phyloP scores from a whole-genome alignment of 2,797 vertebrate genomes.

The Synaphobranchus kaupii region DNA sequence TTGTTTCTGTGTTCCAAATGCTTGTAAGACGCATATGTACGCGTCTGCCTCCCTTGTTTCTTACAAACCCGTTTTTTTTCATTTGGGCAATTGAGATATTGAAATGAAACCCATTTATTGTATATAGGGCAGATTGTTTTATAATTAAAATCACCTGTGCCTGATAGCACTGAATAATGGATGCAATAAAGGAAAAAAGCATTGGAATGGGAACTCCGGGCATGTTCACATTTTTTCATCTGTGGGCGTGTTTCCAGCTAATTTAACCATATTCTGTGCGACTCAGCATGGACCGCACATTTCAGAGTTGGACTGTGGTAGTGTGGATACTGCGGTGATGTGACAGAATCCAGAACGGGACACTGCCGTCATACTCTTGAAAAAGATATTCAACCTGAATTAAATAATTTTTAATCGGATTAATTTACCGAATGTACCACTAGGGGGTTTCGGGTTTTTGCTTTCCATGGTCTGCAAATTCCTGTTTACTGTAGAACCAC shows the following conservation, averaged over 20 bases:
- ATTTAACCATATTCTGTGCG: neutral
- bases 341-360: neutral
- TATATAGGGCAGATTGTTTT: neutral
- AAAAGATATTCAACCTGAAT: too few species aligned
- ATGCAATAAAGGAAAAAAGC: neutral
- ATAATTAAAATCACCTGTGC: slow-evolving; percentile 1
- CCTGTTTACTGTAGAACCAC: neutral
- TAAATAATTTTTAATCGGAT: neutral
- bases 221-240: neutral
- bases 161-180: neutral
- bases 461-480: neutral
- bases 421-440: neutral
- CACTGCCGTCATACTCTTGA: too few species aligned
- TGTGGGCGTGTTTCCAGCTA: neutral
- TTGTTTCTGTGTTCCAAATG: neutral
- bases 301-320: neutral
- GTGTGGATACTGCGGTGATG: neutral
- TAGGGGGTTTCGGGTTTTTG: neutral
- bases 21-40: neutral
- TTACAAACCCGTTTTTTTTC: slow-evolving; percentile 1
- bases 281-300: neutral
- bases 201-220: neutral
- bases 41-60: neutral
- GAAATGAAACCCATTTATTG: neutral
- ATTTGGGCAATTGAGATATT: neutral